A percentile compares a stretch with the other conserved stretches of the same genome.
Conservation (phyloP, 2,797 vertebrate genomes). For the Girardinus metallicus region DNA sequence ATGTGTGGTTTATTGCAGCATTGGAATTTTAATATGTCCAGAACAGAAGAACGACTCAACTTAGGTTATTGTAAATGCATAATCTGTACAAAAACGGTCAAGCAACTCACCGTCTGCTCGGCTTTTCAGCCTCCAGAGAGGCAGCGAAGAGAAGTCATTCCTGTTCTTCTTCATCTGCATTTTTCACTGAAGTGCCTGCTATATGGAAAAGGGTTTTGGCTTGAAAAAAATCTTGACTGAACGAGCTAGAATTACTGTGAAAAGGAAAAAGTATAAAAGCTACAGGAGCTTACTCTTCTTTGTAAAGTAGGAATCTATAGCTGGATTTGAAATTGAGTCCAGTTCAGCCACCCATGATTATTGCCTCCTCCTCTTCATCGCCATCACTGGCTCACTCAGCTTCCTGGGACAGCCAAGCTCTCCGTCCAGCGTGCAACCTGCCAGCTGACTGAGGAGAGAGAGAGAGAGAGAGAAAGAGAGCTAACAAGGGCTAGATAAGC, state of each 20-base stretch:
- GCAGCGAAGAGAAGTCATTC: constrained; percentile 26
- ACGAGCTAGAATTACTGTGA: not conserved
- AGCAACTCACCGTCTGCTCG: constrained; percentile 63
- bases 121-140: constrained; percentile 54
- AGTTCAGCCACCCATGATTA: not conserved
- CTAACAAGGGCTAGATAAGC: constrained; percentile 11
- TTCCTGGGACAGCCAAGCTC: constrained; percentile 18
- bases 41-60: not conserved
- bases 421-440: constrained; percentile 36
- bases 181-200: not conserved
- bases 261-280: constrained; percentile 4
- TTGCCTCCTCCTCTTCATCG: not conserved
- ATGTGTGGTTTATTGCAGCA: not conserved
- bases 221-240: constrained; percentile 6
- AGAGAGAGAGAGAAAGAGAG: not conserved
- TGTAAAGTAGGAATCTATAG: constrained; percentile 11
- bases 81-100: constrained; percentile 14
- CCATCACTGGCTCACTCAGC: not conserved
- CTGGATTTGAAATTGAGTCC: constrained; percentile 34
- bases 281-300: constrained; percentile 1
- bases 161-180: constrained; percentile 49
- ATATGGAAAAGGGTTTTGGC: not conserved
- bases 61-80: not conserved
- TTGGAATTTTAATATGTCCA: not conserved
- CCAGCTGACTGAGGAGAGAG: constrained; percentile 21